Base-by-base conservation (phyloP, 2,888 invertebrate genomes). In the Stenurella melanura region DNA sequence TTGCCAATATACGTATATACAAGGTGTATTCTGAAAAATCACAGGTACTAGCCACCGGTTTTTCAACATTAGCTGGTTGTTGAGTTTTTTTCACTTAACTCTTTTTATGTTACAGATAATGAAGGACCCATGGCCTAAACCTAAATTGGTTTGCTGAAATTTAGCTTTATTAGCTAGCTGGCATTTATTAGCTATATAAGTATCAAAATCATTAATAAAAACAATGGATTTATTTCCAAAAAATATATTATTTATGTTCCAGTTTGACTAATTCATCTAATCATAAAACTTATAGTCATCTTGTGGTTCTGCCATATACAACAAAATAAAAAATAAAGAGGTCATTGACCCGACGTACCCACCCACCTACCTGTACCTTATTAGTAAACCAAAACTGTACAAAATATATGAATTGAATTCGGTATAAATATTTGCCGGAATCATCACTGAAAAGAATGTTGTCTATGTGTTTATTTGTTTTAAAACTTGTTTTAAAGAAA, bases 341-440 rank as follows among this genome's bases (percentile, higher is more conserved):
- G 70, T 70, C 70, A 70, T 70, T 50, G 42, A 19, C 34, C 58
- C 60, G 19, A 38, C 9, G 18, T n/a, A 42, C 42, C 50, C 50
- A 42, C 42, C 50, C 50, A 70, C 70, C 42, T 68, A 56, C n/a
- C 38, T 38, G 38, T 64, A 26, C 70, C 70, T 70, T 70, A 60
- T 70, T 70, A 60, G 70, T 60, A 60, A 70, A 61, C 11, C 60
- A 38, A 70, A 70, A 60, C 70, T 70, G 70, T 70, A 70, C 34
- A 61, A 70, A 70, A 70, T n/a, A 21, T 57, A 17, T 50, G 70
- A 26, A 42, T 60, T 38, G 38, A 70, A 58, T 42, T n/a, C 60
- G 42, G 60, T 70, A 38, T 19, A 26, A 60, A 64, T 64, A 30
- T 64, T 64, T 64, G 18, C 12, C 19, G 19, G 18, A 19, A 6